A percentile compares a stretch with the other conserved stretches of the same genome.
phyloP scores from a whole-genome alignment of 2,888 invertebrate genomes.

The Notodonta ziczac region DNA sequence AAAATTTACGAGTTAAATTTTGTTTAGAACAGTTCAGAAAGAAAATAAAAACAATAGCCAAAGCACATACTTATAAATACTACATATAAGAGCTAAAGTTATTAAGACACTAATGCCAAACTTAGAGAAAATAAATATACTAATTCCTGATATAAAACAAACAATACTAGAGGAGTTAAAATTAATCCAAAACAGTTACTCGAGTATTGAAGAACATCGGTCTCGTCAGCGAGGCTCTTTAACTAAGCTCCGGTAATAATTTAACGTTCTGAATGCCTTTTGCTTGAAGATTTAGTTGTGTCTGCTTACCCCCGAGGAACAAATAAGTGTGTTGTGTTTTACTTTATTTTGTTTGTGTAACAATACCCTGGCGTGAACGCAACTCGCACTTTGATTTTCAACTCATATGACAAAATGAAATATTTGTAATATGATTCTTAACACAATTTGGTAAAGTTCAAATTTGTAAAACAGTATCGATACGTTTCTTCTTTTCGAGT shows the following conservation, averaged over 20 bases:
- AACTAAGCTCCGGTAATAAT: constrained; percentile 35
- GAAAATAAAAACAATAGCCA: too few relatives aligned
- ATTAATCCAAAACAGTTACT: constrained; percentile 10
- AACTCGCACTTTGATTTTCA: constrained; percentile 52
- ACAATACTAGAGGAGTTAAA: neutral
- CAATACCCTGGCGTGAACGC: constrained; percentile 63
- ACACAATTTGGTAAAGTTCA: constrained; percentile 43
- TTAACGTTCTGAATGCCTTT: constrained; percentile 34
- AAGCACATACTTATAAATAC: too few relatives aligned
- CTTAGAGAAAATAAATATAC: neutral
- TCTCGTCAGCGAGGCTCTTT: constrained; percentile 23
- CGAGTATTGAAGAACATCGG: constrained; percentile 19
- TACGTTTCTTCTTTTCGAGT: constrained; percentile 54
- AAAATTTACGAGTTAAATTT: too few relatives aligned
- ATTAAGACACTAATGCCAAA: neutral
- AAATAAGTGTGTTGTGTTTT: constrained; percentile 62
- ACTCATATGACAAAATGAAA: constrained; percentile 33
- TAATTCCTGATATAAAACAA: neutral
- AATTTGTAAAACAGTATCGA: constrained; percentile 30
- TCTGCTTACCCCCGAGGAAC: constrained; percentile 62
- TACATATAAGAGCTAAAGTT: too few relatives aligned
- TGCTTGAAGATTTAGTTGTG: constrained; percentile 43
- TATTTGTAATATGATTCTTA: constrained; percentile 52
- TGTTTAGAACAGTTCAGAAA: too few relatives aligned
- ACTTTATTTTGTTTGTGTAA: constrained; percentile 68